A percentile compares a stretch with the other conserved stretches of the same genome.
These are phyloP conservation scores for Malacoctenus gilli DNA, from an alignment of 2,797 vertebrate genomes.

Conservation along the genomic window DNA sequence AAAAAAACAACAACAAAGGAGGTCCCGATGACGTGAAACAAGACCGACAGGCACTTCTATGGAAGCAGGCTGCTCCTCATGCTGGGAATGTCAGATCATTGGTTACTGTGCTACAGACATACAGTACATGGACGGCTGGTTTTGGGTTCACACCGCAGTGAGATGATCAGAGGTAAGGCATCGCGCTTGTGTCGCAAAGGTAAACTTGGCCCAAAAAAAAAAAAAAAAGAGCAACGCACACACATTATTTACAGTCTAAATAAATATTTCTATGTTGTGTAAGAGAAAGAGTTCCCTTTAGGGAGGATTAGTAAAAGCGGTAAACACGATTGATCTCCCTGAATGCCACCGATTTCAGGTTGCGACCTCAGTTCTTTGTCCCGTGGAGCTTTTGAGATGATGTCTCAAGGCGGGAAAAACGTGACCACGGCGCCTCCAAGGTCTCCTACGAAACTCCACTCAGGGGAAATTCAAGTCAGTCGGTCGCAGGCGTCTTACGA, in stretches of 20 bases:
- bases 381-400: slow-evolving; percentile 14
- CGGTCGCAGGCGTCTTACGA: neutral
- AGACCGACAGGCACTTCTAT: slow-evolving; percentile 78
- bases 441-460: neutral
- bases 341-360: slow-evolving; percentile 40
- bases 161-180: slow-evolving; percentile 68
- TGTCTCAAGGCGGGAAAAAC: slow-evolving; percentile 8
- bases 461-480: slow-evolving; percentile 18
- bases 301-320: slow-evolving; percentile 1
- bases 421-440: neutral
- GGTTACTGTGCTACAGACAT: slow-evolving; percentile 41
- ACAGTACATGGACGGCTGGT: slow-evolving; percentile 51
- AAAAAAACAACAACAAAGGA: slow-evolving; percentile 32
- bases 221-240: slow-evolving; percentile 1
- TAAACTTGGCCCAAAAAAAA: slow-evolving; percentile 31
- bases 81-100: slow-evolving; percentile 41
- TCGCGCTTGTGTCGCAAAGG: slow-evolving; percentile 45
- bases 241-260: slow-evolving; percentile 18
- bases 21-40: slow-evolving; percentile 53
- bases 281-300: slow-evolving; percentile 14
- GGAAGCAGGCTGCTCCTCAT: slow-evolving; percentile 48
- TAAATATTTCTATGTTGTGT: slow-evolving; percentile 22
- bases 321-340: slow-evolving; percentile 47
- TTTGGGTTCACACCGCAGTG: slow-evolving; percentile 35
- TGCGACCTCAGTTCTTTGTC: neutral